Evolutionary conservation across 2,888 invertebrate genomes (phyloP).

Genomic region (Peribatodes rhomboidaria): DNA sequence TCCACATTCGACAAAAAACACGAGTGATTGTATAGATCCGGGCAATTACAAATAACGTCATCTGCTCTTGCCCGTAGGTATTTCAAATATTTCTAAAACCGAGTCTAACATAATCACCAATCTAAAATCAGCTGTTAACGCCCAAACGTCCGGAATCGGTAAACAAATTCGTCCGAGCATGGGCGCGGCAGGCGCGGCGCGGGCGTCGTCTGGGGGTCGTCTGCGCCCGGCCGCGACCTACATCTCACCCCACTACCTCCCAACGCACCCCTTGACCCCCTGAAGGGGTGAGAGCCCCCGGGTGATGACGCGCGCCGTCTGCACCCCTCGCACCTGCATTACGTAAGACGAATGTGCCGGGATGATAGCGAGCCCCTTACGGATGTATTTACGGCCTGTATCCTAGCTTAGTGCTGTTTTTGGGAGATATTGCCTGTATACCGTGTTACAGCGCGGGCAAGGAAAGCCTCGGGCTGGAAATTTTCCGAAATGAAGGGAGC

Average conservation of each 20-base stretch:
- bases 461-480: neutral
- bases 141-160: conserved; percentile 44
- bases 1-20: conserved; percentile 3
- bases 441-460: conserved; percentile 13
- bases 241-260: conserved; percentile 58
- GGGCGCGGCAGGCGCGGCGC: conserved; percentile 61
- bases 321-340: conserved; percentile 69
- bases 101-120: conserved; percentile 18
- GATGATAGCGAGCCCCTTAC: conserved; percentile 55
- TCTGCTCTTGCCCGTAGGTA: neutral
- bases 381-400: conserved; percentile 37
- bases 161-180: conserved; percentile 49
- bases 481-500: conserved; percentile 4
- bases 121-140: conserved; percentile 47
- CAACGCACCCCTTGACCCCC: conserved; percentile 44
- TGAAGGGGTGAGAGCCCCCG: conserved; percentile 55
- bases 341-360: conserved; percentile 73
- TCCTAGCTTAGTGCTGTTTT: conserved; percentile 25
- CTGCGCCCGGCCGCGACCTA: conserved; percentile 81
- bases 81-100: neutral
- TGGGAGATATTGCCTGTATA: conserved; percentile 26
- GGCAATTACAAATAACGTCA: neutral
- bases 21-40: neutral
- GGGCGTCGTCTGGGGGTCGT: conserved; percentile 81
- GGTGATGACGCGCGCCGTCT: conserved; percentile 54